Conservation (phyloP, 2,797 vertebrate species). For the Sebastes kiyomatsui region DNA sequence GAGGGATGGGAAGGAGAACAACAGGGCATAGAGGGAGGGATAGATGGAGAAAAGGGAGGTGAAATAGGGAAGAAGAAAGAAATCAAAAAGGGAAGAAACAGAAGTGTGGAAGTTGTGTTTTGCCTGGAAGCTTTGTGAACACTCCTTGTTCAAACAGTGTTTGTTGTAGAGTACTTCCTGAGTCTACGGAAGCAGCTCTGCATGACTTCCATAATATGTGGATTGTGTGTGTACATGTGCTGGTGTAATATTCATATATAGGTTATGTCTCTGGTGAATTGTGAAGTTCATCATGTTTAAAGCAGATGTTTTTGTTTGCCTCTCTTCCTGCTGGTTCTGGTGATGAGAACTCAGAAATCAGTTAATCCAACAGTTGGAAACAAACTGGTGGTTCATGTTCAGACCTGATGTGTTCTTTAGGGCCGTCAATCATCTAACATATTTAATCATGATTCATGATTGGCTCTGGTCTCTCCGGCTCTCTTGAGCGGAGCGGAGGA, state of each 20-base stretch:
- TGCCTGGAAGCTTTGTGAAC: slow-evolving; percentile 56
- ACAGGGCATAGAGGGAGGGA: not conserved
- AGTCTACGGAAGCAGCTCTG: slow-evolving; percentile 5
- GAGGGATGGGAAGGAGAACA: no score
- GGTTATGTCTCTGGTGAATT: slow-evolving; percentile 26
- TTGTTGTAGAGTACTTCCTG: slow-evolving; percentile 49
- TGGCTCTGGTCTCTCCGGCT: no score
- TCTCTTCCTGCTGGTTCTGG: not conserved
- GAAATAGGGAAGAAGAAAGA: not conserved
- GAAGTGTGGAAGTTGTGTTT: slow-evolving; percentile 37
- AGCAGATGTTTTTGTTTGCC: slow-evolving; percentile 14
- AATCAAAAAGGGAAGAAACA: not conserved
- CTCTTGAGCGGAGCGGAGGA: no score
- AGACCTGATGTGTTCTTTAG: not conserved
- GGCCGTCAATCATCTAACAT: no score
- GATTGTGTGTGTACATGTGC: not conserved
- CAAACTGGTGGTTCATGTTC: not conserved
- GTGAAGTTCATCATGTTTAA: slow-evolving; percentile 1
- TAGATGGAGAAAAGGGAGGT: not conserved
- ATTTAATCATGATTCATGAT: no score
- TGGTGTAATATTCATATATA: slow-evolving; percentile 23
- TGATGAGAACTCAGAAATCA: not conserved
- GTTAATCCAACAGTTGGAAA: not conserved
- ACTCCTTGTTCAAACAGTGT: slow-evolving; percentile 45
- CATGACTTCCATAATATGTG: slow-evolving; percentile 6